phyloP scores from a whole-genome alignment of 1,140 invertebrate genomes.

The Thaumatotibia leucotreta region DNA sequence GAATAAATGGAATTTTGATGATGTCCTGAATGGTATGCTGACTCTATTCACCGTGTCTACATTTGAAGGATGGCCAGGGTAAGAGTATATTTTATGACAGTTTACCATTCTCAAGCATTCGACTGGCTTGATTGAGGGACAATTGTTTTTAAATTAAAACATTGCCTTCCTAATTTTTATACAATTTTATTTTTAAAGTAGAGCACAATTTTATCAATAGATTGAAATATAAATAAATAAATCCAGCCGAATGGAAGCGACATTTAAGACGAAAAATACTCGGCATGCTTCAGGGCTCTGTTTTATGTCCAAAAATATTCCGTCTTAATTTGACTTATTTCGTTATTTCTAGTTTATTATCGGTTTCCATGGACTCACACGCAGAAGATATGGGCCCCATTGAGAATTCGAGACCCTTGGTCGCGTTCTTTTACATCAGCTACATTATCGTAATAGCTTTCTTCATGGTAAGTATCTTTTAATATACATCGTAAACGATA shows the following conservation, averaged over 20 bases:
- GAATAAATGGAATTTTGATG: conserved; percentile 97
- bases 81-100: no score
- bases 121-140: no score
- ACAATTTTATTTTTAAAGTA: no score
- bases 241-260: no score
- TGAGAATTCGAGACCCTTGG: conserved; percentile 96
- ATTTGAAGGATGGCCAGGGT: conserved; percentile 99
- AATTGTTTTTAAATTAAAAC: no score
- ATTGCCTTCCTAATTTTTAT: no score
- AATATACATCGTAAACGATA: not conserved
- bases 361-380: conserved; percentile 98
- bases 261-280: no score
- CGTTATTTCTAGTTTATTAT: conserved; percentile 87
- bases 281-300: not conserved
- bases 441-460: conserved; percentile 99
- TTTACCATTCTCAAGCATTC: no score
- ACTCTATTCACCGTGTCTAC: conserved; percentile 99
- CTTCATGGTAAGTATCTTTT: conserved; percentile 90
- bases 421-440: conserved; percentile 98
- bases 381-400: conserved; percentile 95
- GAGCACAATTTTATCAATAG: no score
- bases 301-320: not conserved
- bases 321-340: not conserved
- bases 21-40: conserved; percentile 98
- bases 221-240: no score